Evolutionary conservation across 1,140 invertebrate genomes (phyloP).

Genomic region (Venturia canescens): DNA sequence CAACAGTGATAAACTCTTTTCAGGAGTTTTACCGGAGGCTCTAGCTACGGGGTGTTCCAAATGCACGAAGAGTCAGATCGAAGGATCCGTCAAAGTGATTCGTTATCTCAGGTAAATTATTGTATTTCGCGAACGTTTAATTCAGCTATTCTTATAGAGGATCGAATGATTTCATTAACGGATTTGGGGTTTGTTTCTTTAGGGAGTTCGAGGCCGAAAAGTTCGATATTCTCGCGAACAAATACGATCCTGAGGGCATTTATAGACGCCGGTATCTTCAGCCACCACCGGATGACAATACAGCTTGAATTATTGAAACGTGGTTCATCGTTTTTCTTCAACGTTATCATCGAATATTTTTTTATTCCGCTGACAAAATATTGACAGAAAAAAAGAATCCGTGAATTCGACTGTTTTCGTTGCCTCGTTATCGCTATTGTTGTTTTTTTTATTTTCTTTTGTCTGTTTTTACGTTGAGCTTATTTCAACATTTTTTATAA

Average conservation of each 20-base stretch:
- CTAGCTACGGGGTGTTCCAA: conserved; percentile 65
- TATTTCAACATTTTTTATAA: too few species aligned
- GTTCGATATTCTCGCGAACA: conserved; percentile 58
- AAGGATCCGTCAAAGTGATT: conserved; percentile 61
- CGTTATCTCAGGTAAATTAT: conserved; percentile 58
- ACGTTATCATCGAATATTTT: background rate
- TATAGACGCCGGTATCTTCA: conserved; percentile 59
- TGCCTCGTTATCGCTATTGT: too few species aligned
- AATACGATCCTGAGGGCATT: conserved; percentile 58
- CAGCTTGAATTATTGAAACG: conserved; percentile 46
- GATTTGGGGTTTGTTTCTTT: too few species aligned
- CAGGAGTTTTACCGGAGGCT: conserved; percentile 67
- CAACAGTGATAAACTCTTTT: conserved; percentile 7
- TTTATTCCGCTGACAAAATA: background rate
- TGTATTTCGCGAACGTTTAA: too few species aligned
- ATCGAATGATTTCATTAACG: too few species aligned
- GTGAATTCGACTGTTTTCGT: too few species aligned
- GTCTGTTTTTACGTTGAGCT: too few species aligned
- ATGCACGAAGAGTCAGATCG: conserved; percentile 68
- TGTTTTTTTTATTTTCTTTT: too few species aligned
- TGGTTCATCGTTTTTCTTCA: background rate
- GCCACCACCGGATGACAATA: conserved; percentile 54
- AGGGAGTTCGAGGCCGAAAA: conserved; percentile 60
- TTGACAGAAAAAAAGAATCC: too few species aligned
- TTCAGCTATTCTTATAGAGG: too few species aligned